phyloP scores from a whole-genome alignment of 2,113 vertebrate species.

The Trematomus loennbergii region DNA sequence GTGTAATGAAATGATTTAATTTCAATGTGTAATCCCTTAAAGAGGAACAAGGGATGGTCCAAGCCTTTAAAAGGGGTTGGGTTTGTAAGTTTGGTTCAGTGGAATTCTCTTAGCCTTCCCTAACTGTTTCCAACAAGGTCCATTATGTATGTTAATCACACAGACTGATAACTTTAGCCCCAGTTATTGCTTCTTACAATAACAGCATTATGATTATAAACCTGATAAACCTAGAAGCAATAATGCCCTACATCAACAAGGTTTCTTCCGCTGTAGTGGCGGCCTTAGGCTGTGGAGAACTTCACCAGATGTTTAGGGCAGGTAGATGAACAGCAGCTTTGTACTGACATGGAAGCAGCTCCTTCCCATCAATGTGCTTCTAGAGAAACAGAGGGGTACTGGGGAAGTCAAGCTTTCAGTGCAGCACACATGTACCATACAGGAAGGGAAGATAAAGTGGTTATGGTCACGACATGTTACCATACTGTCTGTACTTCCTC shows the following conservation, averaged over 20 bases:
- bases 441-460: background rate
- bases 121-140: background rate
- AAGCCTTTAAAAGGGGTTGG: background rate
- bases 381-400: too few relatives aligned
- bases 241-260: background rate
- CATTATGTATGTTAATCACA: background rate
- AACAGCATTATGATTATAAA: background rate
- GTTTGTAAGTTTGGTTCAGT: background rate
- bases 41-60: background rate
- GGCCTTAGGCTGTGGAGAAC: too few relatives aligned
- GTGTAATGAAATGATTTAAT: too few relatives aligned
- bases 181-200: background rate
- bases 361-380: too few relatives aligned
- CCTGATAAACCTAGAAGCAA: background rate
- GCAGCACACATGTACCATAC: background rate
- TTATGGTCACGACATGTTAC: background rate
- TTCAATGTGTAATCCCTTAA: too few relatives aligned
- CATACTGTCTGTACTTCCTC: background rate
- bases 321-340: too few relatives aligned
- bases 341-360: too few relatives aligned
- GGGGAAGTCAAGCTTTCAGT: too few relatives aligned
- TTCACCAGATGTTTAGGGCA: too few relatives aligned
- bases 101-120: background rate
- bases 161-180: background rate
- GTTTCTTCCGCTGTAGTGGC: background rate